Conservation (phyloP, 2,888 invertebrate genomes). For the Therioaphis trifolii region DNA sequence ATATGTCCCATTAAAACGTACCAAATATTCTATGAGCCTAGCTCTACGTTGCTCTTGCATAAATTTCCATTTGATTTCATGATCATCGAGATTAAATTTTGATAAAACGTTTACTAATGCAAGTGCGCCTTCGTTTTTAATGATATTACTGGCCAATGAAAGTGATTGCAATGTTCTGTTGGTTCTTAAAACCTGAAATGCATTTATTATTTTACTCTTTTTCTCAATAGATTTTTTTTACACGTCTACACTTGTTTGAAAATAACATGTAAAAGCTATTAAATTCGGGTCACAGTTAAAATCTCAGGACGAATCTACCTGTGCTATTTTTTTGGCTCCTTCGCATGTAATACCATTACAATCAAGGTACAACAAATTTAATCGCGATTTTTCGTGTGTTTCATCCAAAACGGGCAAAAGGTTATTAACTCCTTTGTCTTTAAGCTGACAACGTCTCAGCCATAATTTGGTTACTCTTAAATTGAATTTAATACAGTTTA, state of each 20-base stretch:
- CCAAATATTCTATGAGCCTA: slow-evolving; percentile 32
- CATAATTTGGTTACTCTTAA: slow-evolving; percentile 41
- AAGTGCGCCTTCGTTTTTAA: slow-evolving; percentile 63
- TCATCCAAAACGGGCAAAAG: slow-evolving; percentile 21
- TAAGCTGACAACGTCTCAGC: slow-evolving; percentile 20
- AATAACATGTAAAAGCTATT: neutral
- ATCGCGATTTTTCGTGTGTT: neutral
- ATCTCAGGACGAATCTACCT: neutral
- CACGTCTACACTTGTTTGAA: neutral
- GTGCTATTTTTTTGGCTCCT: slow-evolving; percentile 35
- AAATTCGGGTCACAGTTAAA: no score
- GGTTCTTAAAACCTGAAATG: slow-evolving; percentile 63
- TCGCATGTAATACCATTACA: slow-evolving; percentile 31
- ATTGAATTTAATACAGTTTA: neutral
- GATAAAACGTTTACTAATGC: slow-evolving; percentile 62
- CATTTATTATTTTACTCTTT: no score
- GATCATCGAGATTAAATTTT: slow-evolving; percentile 27
- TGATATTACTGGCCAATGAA: slow-evolving; percentile 64
- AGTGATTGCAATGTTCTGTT: slow-evolving; percentile 64
- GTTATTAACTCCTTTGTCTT: slow-evolving; percentile 22
- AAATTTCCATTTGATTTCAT: slow-evolving; percentile 51
- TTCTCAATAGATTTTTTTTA: no score
- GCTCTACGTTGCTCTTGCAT: slow-evolving; percentile 26
- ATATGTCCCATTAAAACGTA: slow-evolving; percentile 20
- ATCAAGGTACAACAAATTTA: slow-evolving; percentile 25